phyloP scores from a whole-genome alignment of 1,140 invertebrate genomes.

The Eurosta solidaginis region DNA sequence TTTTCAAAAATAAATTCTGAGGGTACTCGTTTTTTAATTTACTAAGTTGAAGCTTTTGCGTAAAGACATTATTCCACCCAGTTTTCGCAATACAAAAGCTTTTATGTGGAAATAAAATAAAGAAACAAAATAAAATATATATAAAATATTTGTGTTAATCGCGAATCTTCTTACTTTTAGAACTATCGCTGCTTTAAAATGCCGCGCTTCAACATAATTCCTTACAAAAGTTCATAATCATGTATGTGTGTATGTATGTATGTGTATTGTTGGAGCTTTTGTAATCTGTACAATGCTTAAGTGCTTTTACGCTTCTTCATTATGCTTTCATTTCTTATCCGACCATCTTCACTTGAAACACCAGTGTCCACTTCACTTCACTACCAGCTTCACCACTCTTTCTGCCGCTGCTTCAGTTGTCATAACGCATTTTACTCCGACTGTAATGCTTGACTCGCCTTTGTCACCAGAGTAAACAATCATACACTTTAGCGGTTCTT shows the following conservation, averaged over 20 bases:
- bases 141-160: too few relatives aligned
- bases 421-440: background rate
- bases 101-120: too few relatives aligned
- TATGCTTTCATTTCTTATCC: conserved; percentile 13
- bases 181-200: background rate
- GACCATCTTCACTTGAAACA: conserved; percentile 6
- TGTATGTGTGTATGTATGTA: too few relatives aligned
- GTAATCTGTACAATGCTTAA: conserved; percentile 15
- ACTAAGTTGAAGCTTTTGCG: background rate
- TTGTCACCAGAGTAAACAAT: conserved; percentile 5
- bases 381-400: background rate
- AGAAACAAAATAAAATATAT: background rate
- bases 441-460: background rate
- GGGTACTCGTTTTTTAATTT: background rate
- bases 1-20: too few relatives aligned
- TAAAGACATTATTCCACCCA: too few relatives aligned
- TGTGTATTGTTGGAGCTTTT: background rate
- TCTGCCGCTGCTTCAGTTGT: background rate
- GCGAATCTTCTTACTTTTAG: background rate
- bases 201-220: background rate
- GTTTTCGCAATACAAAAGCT: too few relatives aligned
- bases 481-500: background rate
- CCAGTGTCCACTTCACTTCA: conserved; percentile 11
- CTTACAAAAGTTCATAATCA: background rate
- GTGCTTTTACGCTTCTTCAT: conserved; percentile 1